Percentiles rank a stretch among this genome's conserved stretches.
These are phyloP conservation scores for Sebastes aleutianus DNA, from an alignment of 2,797 vertebrate genomes.

Conservation along the genomic window DNA sequence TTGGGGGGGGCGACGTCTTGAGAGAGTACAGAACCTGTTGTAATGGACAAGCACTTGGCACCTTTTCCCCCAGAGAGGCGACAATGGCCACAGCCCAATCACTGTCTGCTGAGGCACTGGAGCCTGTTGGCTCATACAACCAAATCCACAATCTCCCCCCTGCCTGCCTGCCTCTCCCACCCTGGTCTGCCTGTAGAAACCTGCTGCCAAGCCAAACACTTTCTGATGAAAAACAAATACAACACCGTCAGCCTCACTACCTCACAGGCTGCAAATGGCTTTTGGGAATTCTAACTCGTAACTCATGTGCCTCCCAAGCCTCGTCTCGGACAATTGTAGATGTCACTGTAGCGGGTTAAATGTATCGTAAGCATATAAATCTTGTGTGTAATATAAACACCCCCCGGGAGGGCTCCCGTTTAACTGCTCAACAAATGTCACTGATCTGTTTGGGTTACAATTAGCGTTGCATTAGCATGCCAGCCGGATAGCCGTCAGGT, in stretches of 20 bases:
- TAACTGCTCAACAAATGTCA: conserved; percentile 57
- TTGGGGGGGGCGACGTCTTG: conserved; percentile 16
- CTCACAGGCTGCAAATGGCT: conserved; percentile 44
- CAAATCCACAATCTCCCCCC: conserved; percentile 27
- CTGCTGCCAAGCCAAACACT: conserved; percentile 66
- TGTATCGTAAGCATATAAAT: conserved; percentile 23
- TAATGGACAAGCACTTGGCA: conserved; percentile 71
- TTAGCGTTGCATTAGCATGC: conserved; percentile 52
- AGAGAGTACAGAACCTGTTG: conserved; percentile 51
- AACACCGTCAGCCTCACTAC: conserved; percentile 35
- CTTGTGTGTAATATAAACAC: conserved; percentile 23
- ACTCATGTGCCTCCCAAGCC: conserved; percentile 26
- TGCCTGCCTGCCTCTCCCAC: conserved; percentile 11
- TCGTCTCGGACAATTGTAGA: conserved; percentile 33
- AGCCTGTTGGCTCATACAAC: conserved; percentile 27
- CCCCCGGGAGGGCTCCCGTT: conserved; percentile 32
- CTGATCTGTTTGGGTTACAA: conserved; percentile 55
- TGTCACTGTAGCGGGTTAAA: conserved; percentile 32
- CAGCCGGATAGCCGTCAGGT: conserved; percentile 34
- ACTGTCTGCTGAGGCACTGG: conserved; percentile 34
- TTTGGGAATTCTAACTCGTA: conserved; percentile 34
- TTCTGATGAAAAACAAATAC: conserved; percentile 69
- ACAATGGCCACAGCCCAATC: conserved; percentile 50
- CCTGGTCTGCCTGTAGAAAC: conserved; percentile 14
- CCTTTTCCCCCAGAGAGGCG: conserved; percentile 45